Evolutionary conservation across 1,140 invertebrate genomes (phyloP), one percentile per base, ranked within the genome.

Genomic region (Drepana arcuata): DNA sequence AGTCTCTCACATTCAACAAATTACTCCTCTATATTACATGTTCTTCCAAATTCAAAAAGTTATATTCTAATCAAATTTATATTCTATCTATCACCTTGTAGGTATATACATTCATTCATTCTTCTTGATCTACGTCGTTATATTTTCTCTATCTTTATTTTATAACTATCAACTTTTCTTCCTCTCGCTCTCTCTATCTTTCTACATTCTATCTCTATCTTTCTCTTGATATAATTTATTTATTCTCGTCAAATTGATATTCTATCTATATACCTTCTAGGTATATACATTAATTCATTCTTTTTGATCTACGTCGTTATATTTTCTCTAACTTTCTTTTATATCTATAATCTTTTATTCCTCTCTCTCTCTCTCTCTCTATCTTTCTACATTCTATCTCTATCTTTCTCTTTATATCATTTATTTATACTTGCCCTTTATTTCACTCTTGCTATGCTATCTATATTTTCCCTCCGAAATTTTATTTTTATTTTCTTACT

Each of bases 321-420:
- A 14, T 41, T 28, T 26, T 33, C 18, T 18, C 2, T 15, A 1
- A 27, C 21, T 3, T 15, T 14, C 10, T 12, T 34, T 18, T 33
- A 43, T 31, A 3, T 34, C 33, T 10, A 16, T 35, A 16, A 12
- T 12, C 28, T 16, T 34, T 29, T 23, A 13, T 40, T 34, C 9
- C 41, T 24, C 18, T 24, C 7, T 10, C 30, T 29, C 21, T 43
- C 10, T 24, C 23, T 23, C n/a, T 7, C 35, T 48, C 18, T 40
- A 31, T 32, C 15, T 24, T 12, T 33, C 9, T 26, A n/a, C n/a
- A n/a, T n/a, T n/a, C n/a, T n/a, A n/a, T 15, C 10, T 14, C 32
- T 23, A 25, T 39, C 21, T 21, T 16, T 33, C 15, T 33, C 27
- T 13, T 16, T 34, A 13, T 7, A 28, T 14, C 10, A 29, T 34